A percentile compares a stretch with the other conserved stretches of the same genome.
Evolutionary conservation across 2,888 invertebrate genomes (phyloP).

Genomic region (Troilus luridus): DNA sequence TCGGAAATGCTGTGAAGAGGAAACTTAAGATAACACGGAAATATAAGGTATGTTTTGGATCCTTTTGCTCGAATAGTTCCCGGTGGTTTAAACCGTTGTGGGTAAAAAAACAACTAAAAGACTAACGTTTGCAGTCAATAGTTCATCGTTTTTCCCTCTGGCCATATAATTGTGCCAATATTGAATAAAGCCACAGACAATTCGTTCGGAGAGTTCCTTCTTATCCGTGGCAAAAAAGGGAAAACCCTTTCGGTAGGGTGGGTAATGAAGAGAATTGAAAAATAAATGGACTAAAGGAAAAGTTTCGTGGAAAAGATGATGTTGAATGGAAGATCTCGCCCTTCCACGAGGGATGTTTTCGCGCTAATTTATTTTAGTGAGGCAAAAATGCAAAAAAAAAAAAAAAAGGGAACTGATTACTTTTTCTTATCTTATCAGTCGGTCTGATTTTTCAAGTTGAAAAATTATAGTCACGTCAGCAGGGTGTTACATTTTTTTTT

Average conservation of each 20-base stretch:
- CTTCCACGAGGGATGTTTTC: neutral
- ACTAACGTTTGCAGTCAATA: neutral
- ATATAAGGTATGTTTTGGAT: neutral
- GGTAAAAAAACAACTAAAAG: neutral
- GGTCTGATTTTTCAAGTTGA: no score
- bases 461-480: no score
- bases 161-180: neutral
- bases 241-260: neutral
- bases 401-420: no score
- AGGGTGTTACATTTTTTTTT: no score
- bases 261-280: conserved; percentile 14
- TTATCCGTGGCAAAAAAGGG: neutral
- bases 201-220: neutral
- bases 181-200: neutral
- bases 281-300: neutral
- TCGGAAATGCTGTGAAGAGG: no score
- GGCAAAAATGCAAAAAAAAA: no score
- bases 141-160: neutral
- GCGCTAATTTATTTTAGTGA: neutral
- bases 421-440: no score
- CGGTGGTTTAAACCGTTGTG: neutral
- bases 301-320: conserved; percentile 5
- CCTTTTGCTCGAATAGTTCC: neutral
- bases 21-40: no score
- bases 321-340: neutral